Evolutionary conservation across 2,113 vertebrate species (phyloP).

Genomic region (Neodontobutis hainanensis): DNA sequence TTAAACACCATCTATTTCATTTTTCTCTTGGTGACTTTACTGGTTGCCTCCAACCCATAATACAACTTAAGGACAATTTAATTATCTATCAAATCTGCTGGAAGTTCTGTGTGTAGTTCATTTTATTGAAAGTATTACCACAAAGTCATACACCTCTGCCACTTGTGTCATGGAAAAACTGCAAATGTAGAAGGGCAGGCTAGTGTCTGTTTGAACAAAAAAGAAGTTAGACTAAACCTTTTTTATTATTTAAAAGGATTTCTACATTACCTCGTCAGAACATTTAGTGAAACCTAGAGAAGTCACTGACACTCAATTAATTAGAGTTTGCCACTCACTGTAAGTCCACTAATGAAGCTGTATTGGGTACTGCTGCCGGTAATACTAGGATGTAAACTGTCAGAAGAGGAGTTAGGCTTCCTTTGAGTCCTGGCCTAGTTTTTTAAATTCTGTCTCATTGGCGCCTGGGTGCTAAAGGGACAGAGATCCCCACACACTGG

Average conservation of each 20-base stretch:
- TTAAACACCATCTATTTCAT: background rate
- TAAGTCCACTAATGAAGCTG: conserved; percentile 13
- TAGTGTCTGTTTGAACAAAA: background rate
- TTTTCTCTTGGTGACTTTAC: background rate
- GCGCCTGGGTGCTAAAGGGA: conserved; percentile 22
- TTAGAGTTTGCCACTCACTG: conserved; percentile 15
- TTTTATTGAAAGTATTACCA: background rate
- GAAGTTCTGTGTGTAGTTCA: background rate
- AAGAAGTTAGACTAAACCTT: background rate
- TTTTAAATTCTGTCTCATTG: conserved; percentile 21
- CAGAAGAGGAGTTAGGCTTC: conserved; percentile 42
- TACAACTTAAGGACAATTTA: background rate
- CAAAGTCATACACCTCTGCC: background rate
- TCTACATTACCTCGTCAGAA: conserved; percentile 1
- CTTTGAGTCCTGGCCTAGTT: conserved; percentile 47
- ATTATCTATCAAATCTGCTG: background rate
- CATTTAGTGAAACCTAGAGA: conserved; percentile 15
- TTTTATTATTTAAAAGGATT: conserved; percentile 6
- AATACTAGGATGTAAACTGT: conserved; percentile 33
- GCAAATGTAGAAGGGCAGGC: background rate
- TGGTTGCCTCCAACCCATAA: background rate
- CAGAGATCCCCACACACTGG: conserved; percentile 4
- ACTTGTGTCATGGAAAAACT: background rate
- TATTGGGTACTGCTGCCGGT: conserved; percentile 5
- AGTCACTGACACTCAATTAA: conserved; percentile 18